These are phyloP conservation scores for Nomia melanderi DNA, from an alignment of 1,140 invertebrate species.

Conservation along the genomic window DNA sequence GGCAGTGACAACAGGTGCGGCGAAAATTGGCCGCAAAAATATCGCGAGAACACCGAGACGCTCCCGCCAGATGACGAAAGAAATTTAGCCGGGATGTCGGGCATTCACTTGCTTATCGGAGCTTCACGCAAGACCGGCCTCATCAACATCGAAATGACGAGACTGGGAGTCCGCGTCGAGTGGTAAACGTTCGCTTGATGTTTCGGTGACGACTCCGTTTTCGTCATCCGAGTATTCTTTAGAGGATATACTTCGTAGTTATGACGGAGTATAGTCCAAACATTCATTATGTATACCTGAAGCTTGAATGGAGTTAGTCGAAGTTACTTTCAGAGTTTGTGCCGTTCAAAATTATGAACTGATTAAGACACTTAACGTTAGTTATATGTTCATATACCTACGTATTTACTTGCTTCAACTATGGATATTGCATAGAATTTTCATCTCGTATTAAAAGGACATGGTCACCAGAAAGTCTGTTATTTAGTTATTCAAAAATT, in stretches of 20 bases:
- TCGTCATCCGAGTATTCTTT: constrained; percentile 5
- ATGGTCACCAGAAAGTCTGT: no score
- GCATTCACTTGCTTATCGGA: constrained; percentile 45
- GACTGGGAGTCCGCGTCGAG: constrained; percentile 2
- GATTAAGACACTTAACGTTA: not conserved
- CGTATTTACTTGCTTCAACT: no score
- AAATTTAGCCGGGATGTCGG: constrained; percentile 39
- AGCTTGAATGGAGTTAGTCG: not conserved
- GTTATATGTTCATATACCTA: no score
- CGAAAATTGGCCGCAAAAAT: constrained; percentile 55
- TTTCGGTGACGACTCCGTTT: constrained; percentile 8
- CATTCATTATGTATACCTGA: not conserved
- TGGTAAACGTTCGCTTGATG: constrained; percentile 39
- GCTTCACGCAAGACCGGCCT: constrained; percentile 48
- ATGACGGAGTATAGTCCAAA: not conserved
- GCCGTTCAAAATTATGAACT: not conserved
- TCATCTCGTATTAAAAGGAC: no score
- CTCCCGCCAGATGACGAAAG: constrained; percentile 50
- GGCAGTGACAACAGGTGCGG: constrained; percentile 43
- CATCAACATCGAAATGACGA: constrained; percentile 27
- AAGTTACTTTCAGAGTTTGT: not conserved
- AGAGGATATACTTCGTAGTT: not conserved
- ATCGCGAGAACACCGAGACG: constrained; percentile 15
- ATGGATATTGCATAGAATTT: no score
- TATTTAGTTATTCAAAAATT: no score